Conservation (phyloP, 2,797 vertebrate genomes). For the Catostomus latipinnis region DNA sequence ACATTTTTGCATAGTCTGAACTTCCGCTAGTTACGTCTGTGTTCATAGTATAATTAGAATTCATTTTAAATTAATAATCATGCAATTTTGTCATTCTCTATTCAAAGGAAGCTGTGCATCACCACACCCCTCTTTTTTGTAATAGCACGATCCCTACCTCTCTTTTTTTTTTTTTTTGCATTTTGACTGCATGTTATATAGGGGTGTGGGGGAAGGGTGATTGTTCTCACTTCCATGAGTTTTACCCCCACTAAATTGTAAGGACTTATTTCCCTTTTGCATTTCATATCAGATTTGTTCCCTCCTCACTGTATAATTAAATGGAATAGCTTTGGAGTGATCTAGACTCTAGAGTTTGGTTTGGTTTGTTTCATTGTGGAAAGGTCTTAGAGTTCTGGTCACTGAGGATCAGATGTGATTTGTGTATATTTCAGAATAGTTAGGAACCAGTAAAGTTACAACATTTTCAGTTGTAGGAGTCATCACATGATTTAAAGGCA, state of each 20-base stretch:
- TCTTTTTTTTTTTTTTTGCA: neutral
- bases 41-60: too few species aligned
- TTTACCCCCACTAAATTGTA: neutral
- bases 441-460: too few species aligned
- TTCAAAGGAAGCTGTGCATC: neutral
- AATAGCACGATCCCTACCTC: conserved; percentile 12
- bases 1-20: neutral
- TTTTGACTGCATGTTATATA: neutral
- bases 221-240: neutral
- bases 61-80: too few species aligned
- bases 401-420: neutral
- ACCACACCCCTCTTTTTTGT: conserved; percentile 1
- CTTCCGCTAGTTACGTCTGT: too few species aligned
- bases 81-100: neutral
- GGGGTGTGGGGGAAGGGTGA: neutral
- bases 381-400: neutral
- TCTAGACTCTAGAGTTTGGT: neutral
- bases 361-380: neutral
- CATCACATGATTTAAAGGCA: neutral
- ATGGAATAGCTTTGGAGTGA: neutral
- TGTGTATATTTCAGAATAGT: neutral
- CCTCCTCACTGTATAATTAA: neutral
- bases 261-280: neutral
- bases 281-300: too few species aligned
- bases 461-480: neutral